Percentiles rank a stretch among this genome's conserved stretches.
Evolutionary conservation across 1,140 invertebrate genomes (phyloP).

Genomic region (Temnothorax curvispinosus): DNA sequence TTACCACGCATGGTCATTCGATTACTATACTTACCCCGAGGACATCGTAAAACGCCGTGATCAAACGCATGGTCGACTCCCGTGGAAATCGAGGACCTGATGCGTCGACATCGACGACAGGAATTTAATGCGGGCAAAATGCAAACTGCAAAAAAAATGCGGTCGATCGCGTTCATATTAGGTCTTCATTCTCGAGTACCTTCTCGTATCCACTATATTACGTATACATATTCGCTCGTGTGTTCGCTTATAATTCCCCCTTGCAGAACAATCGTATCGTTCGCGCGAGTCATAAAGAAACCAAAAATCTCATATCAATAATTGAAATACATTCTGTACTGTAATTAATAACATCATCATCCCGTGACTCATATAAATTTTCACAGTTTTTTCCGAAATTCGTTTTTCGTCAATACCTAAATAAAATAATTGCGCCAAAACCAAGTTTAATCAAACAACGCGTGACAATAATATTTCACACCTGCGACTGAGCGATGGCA

Average conservation of each 20-base stretch:
- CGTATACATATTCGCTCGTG: not conserved
- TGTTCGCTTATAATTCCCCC: not conserved
- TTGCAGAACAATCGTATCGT: not conserved
- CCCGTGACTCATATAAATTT: not conserved
- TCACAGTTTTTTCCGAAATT: not conserved
- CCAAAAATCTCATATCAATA: not conserved
- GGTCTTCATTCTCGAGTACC: not conserved
- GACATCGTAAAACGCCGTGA: slow-evolving; percentile 48
- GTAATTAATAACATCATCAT: not conserved
- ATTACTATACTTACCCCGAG: slow-evolving; percentile 60
- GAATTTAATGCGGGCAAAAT: slow-evolving; percentile 28
- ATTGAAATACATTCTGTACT: not conserved
- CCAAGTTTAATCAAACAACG: not conserved
- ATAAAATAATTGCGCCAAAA: not conserved
- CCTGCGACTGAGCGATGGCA: not conserved
- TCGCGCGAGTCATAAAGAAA: not conserved
- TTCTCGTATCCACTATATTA: not conserved
- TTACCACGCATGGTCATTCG: slow-evolving; percentile 49
- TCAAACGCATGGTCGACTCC: slow-evolving; percentile 22
- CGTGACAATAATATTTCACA: not conserved
- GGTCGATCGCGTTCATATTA: not conserved
- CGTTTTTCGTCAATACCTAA: not conserved
- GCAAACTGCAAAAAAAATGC: not conserved
- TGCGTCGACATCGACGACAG: not conserved
- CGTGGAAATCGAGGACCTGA: not conserved